A percentile compares a stretch with the other conserved stretches of the same genome.
These are phyloP conservation scores for Lepidostoma basale DNA, from an alignment of 1,140 invertebrate genomes.

Conservation along the genomic window DNA sequence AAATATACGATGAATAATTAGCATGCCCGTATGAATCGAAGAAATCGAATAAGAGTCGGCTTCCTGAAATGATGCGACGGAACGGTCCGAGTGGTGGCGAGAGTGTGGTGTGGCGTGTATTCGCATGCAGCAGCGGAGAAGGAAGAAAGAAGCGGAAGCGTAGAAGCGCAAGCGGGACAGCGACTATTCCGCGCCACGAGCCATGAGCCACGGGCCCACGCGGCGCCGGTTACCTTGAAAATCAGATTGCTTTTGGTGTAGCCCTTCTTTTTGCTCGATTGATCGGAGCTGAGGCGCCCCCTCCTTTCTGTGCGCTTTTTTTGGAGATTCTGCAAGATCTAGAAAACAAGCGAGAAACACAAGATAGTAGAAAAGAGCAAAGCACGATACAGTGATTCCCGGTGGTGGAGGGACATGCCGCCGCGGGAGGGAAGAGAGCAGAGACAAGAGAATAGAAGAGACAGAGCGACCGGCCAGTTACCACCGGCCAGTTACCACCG, in stretches of 20 bases:
- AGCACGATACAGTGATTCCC: constrained; percentile 49
- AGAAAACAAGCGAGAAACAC: constrained; percentile 84
- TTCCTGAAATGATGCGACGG: constrained; percentile 6
- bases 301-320: constrained; percentile 94
- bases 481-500: constrained; percentile 42
- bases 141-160: constrained; percentile 43
- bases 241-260: constrained; percentile 94
- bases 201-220: constrained; percentile 52
- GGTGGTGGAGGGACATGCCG: constrained; percentile 42
- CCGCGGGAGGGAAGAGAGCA: constrained; percentile 2
- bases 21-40: constrained; percentile 38
- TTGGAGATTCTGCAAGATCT: constrained; percentile 97
- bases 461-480: constrained; percentile 17
- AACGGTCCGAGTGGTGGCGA: not conserved
- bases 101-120: constrained; percentile 42
- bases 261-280: constrained; percentile 88
- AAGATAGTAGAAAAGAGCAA: constrained; percentile 69
- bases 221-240: constrained; percentile 85
- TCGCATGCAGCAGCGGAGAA: constrained; percentile 40
- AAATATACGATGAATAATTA: constrained; percentile 35
- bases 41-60: constrained; percentile 6
- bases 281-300: constrained; percentile 86
- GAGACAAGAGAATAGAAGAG: constrained; percentile 1
- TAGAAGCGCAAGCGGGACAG: constrained; percentile 53
- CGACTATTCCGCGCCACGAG: constrained; percentile 48